phyloP scores from a whole-genome alignment of 2,797 vertebrate species.

The Myiothlypis chrysogaster region DNA sequence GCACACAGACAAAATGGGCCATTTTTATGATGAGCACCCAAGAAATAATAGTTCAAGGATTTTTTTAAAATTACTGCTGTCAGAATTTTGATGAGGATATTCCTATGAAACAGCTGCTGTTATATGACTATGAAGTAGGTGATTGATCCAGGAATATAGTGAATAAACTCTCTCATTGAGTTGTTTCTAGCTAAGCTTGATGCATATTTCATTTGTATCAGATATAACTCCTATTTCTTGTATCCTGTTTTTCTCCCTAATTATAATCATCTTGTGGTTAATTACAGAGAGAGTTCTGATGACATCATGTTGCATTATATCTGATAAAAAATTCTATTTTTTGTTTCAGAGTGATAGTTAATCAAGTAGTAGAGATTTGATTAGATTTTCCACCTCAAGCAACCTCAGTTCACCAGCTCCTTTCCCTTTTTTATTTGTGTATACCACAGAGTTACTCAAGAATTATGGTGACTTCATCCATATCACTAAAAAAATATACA shows the following conservation, averaged over 20 bases:
- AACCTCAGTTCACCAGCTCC: neutral
- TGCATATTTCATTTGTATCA: neutral
- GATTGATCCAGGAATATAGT: slow-evolving; percentile 18
- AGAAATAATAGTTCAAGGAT: slow-evolving; percentile 24
- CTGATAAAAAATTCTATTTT: neutral
- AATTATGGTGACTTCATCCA: neutral
- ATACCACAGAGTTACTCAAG: neutral
- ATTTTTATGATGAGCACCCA: slow-evolving; percentile 5
- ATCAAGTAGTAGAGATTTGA: neutral
- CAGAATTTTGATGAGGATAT: slow-evolving; percentile 22
- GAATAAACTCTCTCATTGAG: neutral
- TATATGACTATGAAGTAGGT: neutral
- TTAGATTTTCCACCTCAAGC: neutral
- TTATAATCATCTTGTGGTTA: neutral
- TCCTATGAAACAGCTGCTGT: slow-evolving; percentile 7
- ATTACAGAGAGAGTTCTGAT: neutral
- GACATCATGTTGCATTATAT: neutral
- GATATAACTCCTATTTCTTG: neutral
- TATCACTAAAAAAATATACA: neutral
- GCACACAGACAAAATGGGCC: neutral
- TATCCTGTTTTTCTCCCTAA: neutral
- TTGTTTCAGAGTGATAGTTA: neutral
- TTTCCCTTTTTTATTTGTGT: neutral
- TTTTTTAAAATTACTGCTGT: slow-evolving; percentile 30
- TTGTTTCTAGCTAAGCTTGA: neutral